Evolutionary conservation across 2,888 invertebrate species (phyloP), one percentile per base, ranked within the genome.

Genomic region (Heteromyza rotundicornis): DNA sequence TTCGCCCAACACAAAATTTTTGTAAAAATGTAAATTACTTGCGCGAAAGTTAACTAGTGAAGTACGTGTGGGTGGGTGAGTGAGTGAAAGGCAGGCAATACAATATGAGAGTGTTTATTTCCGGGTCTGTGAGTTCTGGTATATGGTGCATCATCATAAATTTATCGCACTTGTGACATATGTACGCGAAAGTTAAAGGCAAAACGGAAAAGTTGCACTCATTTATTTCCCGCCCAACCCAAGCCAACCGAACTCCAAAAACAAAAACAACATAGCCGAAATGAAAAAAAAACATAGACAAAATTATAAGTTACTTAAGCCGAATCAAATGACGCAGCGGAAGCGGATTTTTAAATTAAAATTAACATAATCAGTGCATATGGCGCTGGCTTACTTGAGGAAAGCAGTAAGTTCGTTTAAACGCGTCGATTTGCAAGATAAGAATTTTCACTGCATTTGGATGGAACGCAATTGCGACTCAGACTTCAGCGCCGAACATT

Each of bases 11-110:
- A 10, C 40, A n/a, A 40, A 14, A 40, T 14, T 40, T 40, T n/a
- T n/a, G 40, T 40, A 40, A 40, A 40, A 40, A 40, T 40, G 40
- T 40, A 40, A 40, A 40, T 40, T 40, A 40, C 40, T 40, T 40
- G 40, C n/a, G 40, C n/a, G 40, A 40, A 40, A 14, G 8, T 40
- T 40, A 7, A n/a, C 2, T n/a, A 40, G 40, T n/a, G n/a, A 3
- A n/a, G 10, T 12, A n/a, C n/a, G 3, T n/a, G 40, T n/a, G n/a
- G 14, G 40, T 40, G n/a, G 2, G n/a, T 14, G 40, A 12, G 40
- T 40, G 40, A 12, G 40, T 40, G 40, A 12, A n/a, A 40, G 40
- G 5, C n/a, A n/a, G n/a, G n/a, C n/a, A n/a, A n/a, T n/a, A n/a
- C 14, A 3, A 40, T 40, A 40, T 40, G 40, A 7, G 14, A 2